Evolutionary conservation across 2,797 vertebrate genomes (phyloP).

Genomic region (Diplodus sargus): DNA sequence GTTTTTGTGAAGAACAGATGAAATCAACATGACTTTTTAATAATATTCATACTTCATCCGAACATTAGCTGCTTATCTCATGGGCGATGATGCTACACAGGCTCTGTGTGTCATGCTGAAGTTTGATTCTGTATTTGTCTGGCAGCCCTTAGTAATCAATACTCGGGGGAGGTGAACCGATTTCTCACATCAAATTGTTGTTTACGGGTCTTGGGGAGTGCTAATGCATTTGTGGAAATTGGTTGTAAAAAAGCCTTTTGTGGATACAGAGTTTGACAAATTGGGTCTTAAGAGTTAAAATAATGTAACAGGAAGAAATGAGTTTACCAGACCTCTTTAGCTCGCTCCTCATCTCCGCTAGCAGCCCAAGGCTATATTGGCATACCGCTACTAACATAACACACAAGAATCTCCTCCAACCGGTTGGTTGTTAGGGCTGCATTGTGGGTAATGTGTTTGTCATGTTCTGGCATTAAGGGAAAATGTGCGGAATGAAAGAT

Average conservation of each 20-base stretch:
- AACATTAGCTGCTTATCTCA: conserved; percentile 14
- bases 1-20: conserved; percentile 9
- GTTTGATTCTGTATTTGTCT: conserved; percentile 2
- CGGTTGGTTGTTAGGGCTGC: background rate
- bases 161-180: background rate
- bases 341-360: background rate
- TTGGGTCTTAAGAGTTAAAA: too few species aligned
- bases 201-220: background rate
- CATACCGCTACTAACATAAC: too few species aligned
- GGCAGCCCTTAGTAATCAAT: conserved; percentile 8
- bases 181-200: conserved; percentile 19
- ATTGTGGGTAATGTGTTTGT: background rate
- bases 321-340: background rate
- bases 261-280: background rate
- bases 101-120: background rate
- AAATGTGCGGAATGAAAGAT: background rate
- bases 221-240: background rate
- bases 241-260: background rate
- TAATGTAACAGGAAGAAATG: too few species aligned
- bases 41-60: conserved; percentile 18
- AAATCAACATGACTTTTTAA: conserved; percentile 24
- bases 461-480: background rate
- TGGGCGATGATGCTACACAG: background rate
- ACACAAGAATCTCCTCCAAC: too few species aligned
- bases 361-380: background rate